A percentile compares a stretch with the other conserved stretches of the same genome.
Conservation (phyloP, 1,140 invertebrate genomes). For the Pachypeltis micranthus region DNA sequence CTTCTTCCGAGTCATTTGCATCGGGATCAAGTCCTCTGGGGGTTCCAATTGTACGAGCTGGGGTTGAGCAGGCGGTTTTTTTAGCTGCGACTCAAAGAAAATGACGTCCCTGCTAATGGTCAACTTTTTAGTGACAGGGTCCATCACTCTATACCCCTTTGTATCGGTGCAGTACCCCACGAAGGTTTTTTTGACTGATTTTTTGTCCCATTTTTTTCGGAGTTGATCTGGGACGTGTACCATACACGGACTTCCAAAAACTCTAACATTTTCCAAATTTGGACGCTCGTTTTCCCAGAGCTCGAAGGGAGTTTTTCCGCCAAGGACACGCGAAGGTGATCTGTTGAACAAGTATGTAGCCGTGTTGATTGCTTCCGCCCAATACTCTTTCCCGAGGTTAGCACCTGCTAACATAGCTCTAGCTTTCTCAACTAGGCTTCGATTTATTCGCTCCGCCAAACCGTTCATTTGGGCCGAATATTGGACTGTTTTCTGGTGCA, state of each 20-base stretch:
- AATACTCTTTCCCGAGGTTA: constrained; percentile 22
- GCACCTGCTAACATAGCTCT: constrained; percentile 27
- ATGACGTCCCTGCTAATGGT: neutral
- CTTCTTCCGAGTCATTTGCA: too few species aligned
- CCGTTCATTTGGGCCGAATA: constrained; percentile 32
- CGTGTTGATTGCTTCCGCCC: constrained; percentile 29
- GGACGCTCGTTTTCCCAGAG: constrained; percentile 16
- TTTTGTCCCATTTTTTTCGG: too few species aligned
- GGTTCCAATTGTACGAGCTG: too few species aligned
- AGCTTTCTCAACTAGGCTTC: constrained; percentile 27
- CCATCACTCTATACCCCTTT: neutral
- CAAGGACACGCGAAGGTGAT: neutral
- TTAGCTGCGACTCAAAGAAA: neutral
- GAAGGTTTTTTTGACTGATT: too few species aligned
- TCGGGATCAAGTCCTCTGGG: too few species aligned
- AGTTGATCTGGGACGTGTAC: too few species aligned
- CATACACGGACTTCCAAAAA: constrained; percentile 27
- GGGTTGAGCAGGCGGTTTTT: neutral
- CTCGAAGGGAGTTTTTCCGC: constrained; percentile 18
- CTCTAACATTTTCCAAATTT: constrained; percentile 25
- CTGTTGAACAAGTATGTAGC: constrained; percentile 14
- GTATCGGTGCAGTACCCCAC: too few species aligned
- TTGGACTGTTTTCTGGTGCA: constrained; percentile 25
- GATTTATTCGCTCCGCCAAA: constrained; percentile 30
- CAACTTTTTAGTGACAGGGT: neutral